Evolutionary conservation across 2,888 invertebrate species (phyloP).

Genomic region (Lumbricus terrestris): DNA sequence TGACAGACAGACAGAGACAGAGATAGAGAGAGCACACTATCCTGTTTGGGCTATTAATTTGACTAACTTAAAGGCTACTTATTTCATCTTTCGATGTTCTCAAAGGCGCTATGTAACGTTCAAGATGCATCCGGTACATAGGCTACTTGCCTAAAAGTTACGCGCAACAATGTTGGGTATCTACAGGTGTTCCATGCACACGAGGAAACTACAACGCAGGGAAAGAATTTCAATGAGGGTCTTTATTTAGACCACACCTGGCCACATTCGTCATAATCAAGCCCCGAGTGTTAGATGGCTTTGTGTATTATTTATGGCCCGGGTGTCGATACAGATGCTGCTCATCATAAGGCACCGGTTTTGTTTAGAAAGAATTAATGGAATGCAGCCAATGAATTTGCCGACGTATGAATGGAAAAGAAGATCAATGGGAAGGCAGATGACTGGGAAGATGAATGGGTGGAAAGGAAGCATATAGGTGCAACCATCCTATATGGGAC

Average conservation of each 20-base stretch:
- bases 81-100: too few species aligned
- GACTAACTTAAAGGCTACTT: too few species aligned
- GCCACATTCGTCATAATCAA: background rate
- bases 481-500: too few species aligned
- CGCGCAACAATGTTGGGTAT: background rate
- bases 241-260: background rate
- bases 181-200: background rate
- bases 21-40: too few species aligned
- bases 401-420: background rate
- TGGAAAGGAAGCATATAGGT: too few species aligned
- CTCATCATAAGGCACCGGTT: background rate
- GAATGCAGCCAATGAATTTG: background rate
- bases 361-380: background rate
- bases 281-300: background rate
- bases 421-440: background rate
- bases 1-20: too few species aligned
- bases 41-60: too few species aligned
- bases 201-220: background rate
- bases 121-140: too few species aligned
- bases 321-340: background rate
- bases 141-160: background rate
- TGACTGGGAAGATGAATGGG: too few species aligned
- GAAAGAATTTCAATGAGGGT: background rate
- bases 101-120: background rate
- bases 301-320: background rate